phyloP scores from a whole-genome alignment of 2,113 vertebrate species.

The Xenopus borealis region DNA sequence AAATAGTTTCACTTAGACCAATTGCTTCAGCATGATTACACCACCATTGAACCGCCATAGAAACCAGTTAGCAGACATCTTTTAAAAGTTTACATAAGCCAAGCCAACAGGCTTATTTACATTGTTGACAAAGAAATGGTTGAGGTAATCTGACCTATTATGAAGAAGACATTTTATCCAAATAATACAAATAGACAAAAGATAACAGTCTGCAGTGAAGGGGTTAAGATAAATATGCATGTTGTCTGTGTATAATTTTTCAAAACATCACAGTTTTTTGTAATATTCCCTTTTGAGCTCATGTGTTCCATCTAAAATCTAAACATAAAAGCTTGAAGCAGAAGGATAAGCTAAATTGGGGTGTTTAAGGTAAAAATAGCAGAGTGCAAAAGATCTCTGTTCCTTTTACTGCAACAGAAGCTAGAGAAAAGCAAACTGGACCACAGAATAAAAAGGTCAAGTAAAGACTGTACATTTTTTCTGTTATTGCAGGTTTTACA shows the following conservation, averaged over 20 bases:
- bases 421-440: slow-evolving; percentile 12
- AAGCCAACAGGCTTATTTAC: too few relatives aligned
- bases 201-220: too few relatives aligned
- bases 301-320: neutral
- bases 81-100: too few relatives aligned
- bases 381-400: neutral
- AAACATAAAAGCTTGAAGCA: neutral
- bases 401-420: neutral
- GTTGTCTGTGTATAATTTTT: neutral
- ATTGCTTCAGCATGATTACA: too few relatives aligned
- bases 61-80: too few relatives aligned
- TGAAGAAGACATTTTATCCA: too few relatives aligned
- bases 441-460: slow-evolving; percentile 24
- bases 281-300: slow-evolving; percentile 13
- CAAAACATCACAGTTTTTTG: too few relatives aligned
- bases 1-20: too few relatives aligned
- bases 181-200: too few relatives aligned
- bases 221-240: slow-evolving; percentile 1
- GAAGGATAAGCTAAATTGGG: slow-evolving; percentile 8
- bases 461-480: slow-evolving; percentile 22
- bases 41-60: too few relatives aligned
- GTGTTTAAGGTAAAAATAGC: slow-evolving; percentile 6
- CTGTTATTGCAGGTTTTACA: slow-evolving; percentile 4
- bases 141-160: too few relatives aligned
- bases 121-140: too few relatives aligned